These are phyloP conservation scores for Adrianichthys oophorus DNA, from an alignment of 2,797 vertebrate genomes.

Conservation along the genomic window DNA sequence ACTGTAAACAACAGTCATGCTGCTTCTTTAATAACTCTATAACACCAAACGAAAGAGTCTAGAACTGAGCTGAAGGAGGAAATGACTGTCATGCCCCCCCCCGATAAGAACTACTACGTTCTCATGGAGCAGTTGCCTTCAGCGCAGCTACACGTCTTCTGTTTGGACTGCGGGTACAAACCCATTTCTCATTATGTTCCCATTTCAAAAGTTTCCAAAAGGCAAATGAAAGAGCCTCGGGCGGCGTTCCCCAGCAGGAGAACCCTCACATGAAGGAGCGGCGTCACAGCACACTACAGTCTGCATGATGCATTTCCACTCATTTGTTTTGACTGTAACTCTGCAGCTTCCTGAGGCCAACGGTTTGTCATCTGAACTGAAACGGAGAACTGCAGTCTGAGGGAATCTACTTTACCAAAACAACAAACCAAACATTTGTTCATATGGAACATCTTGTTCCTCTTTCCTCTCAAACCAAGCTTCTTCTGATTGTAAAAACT, in stretches of 20 bases:
- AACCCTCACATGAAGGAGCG: conserved; percentile 25
- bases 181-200: conserved; percentile 57
- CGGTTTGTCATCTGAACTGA: conserved; percentile 30
- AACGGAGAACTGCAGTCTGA: neutral
- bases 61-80: conserved; percentile 14
- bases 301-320: conserved; percentile 37
- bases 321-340: conserved; percentile 29
- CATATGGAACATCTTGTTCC: too few relatives aligned
- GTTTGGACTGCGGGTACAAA: conserved; percentile 43
- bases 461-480: too few relatives aligned
- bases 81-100: conserved; percentile 31
- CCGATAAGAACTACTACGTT: conserved; percentile 46
- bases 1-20: too few relatives aligned
- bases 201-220: conserved; percentile 48
- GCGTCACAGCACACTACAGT: conserved; percentile 16
- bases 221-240: conserved; percentile 38
- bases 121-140: conserved; percentile 36
- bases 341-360: conserved; percentile 19
- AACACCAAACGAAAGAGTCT: conserved; percentile 7
- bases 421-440: neutral
- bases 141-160: conserved; percentile 45
- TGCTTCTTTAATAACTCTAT: neutral
- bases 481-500: too few relatives aligned
- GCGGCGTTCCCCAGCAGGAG: conserved; percentile 18
- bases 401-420: neutral